These are phyloP conservation scores for Protobothrops mucrosquamatus DNA, from an alignment of 2,113 vertebrate species.

Conservation along the genomic window DNA sequence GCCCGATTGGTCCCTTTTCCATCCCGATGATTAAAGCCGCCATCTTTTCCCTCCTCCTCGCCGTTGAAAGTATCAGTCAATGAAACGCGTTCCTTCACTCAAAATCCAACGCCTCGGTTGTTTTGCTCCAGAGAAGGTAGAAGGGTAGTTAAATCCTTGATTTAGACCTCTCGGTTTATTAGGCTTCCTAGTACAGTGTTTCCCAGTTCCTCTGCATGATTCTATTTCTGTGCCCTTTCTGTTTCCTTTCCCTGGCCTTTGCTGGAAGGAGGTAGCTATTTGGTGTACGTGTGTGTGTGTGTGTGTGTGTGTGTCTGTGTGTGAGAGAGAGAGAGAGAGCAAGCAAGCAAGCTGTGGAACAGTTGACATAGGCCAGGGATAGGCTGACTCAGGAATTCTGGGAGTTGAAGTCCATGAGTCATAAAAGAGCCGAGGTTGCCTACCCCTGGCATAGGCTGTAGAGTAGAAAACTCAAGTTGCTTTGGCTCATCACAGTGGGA, in stretches of 20 bases:
- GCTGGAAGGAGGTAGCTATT: neutral
- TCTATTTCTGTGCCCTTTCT: neutral
- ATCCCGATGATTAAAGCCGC: neutral
- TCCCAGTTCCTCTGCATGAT: neutral
- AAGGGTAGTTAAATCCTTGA: too few species aligned
- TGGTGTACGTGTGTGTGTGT: neutral
- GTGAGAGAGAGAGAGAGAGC: too few species aligned
- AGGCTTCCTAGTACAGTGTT: neutral
- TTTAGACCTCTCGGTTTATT: neutral
- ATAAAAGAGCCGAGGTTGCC: too few species aligned
- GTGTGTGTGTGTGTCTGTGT: neutral
- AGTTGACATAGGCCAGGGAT: too few species aligned
- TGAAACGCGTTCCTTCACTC: too few species aligned
- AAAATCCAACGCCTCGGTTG: neutral
- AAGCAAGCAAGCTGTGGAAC: neutral
- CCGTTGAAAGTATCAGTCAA: neutral
- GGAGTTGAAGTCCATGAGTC: too few species aligned
- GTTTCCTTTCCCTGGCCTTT: neutral
- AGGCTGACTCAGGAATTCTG: too few species aligned
- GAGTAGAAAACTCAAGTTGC: neutral
- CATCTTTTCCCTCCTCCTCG: neutral
- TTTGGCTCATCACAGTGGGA: neutral
- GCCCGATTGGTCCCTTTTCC: neutral
- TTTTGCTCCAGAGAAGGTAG: neutral
- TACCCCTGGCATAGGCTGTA: too few species aligned